Evolutionary conservation across 1,140 invertebrate species (phyloP).

Genomic region (Bombus polaris): DNA sequence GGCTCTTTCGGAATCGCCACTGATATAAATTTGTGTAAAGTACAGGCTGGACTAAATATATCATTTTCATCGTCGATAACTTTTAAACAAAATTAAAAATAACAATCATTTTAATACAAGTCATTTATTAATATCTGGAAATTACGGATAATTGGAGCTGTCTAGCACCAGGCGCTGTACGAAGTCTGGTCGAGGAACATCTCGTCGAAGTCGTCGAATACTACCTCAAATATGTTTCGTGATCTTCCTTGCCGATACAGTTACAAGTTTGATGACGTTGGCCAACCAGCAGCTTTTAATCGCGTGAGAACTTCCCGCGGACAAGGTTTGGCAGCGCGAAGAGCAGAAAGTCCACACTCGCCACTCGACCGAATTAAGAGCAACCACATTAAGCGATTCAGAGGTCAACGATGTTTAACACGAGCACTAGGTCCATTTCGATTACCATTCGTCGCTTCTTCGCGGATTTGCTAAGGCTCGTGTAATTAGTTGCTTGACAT

Average conservation of each 20-base stretch:
- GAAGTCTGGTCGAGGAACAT: no score
- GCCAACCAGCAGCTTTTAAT: neutral
- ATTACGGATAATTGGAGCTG: no score
- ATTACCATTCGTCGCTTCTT: neutral
- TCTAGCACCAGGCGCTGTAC: no score
- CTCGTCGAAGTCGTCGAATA: no score
- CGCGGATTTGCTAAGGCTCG: neutral
- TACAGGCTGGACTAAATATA: no score
- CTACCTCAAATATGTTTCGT: no score
- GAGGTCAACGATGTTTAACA: neutral
- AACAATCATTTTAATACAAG: no score
- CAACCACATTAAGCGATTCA: neutral
- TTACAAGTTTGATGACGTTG: constrained; percentile 25
- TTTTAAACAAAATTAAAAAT: no score
- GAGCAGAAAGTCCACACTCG: neutral
- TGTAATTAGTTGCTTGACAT: neutral
- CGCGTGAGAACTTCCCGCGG: neutral
- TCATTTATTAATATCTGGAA: no score
- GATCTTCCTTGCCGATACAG: no score
- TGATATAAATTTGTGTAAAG: neutral
- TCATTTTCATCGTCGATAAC: no score
- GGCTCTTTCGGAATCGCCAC: no score
- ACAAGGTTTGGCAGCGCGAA: neutral
- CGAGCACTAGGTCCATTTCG: neutral
- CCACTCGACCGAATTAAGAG: neutral